Base-by-base conservation (phyloP, 2,888 invertebrate species). In the Agelastica alni region DNA sequence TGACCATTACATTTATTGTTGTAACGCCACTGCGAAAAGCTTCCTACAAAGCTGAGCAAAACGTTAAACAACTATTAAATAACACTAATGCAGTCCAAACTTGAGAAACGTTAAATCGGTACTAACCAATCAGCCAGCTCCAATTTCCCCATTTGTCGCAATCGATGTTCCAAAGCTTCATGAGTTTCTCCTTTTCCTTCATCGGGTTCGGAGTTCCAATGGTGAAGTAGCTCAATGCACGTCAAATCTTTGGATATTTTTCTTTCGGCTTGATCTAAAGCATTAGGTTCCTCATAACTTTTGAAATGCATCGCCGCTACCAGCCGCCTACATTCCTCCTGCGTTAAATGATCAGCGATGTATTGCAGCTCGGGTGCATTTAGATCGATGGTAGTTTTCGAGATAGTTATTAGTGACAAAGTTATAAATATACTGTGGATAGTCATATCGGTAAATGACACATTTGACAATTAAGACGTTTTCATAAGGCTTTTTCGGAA, bases 141-240 rank as follows among this genome's bases (percentile, higher is more conserved):
- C 0, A 59, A 56, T 60, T 80, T 80, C 14, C 80, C 81, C 51
- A 87, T 75, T 70, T 85, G 85, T 4, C 82, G 77, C 16, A 87
- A 71, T 61, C 85, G 78, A 34, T 78, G 80, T 39, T 77, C 78
- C 7, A 86, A 62, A 9, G 77, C 66, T 63, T 81, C 81, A 60
- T 86, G 85, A 2, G 81, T 81, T 68, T 81, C 80, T 0, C 81
- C 81, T 63, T 71, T 77, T 2, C 85, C 85, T 71, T 82, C 81
- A 1, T 70, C 71, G 1, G 67, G 67, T 5, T 72, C 68, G 3
- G 75, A 75, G 51, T 83, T 84, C 85, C 86, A 87, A 63, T 82
- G 80, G 0, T 82, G 63, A 1, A 87, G 73, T 5, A 83, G 77
- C 12, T 80, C 73, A 3, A 85, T 67, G 61, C 87, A 87, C 1